Percentiles rank a stretch among this genome's conserved stretches.
Evolutionary conservation across 2,797 vertebrate genomes (phyloP).

Genomic region (Tolypeutes matacus): DNA sequence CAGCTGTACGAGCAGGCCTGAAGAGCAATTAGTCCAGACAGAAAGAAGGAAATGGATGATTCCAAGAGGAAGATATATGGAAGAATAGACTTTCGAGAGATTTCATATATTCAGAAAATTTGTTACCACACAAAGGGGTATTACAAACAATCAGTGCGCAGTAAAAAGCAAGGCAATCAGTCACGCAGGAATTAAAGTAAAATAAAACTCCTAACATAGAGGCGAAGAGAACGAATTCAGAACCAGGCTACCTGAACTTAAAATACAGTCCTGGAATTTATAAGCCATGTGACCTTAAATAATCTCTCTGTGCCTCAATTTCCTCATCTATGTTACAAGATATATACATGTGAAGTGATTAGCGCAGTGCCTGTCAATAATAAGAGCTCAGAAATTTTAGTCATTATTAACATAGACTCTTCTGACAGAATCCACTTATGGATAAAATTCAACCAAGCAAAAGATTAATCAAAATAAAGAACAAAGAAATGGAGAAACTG

Average conservation of each 20-base stretch:
- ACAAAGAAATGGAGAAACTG: not conserved
- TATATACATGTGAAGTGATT: not conserved
- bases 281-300: not conserved
- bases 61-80: not conserved
- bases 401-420: not conserved
- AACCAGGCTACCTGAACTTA: conserved; percentile 61
- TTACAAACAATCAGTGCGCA: not conserved
- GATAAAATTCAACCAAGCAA: not conserved
- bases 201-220: not conserved
- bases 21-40: not conserved
- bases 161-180: not conserved
- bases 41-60: not conserved
- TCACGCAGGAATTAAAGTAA: not conserved
- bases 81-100: not conserved
- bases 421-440: not conserved
- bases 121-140: not conserved
- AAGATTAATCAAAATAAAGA: not conserved
- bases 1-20: not conserved
- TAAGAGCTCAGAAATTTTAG: not conserved
- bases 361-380: not conserved
- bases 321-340: not conserved
- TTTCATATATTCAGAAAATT: not conserved
- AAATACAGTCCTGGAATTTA: conserved; percentile 31
- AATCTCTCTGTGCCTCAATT: not conserved
- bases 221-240: conserved; percentile 53